Evolutionary conservation across 2,888 invertebrate species (phyloP).

Genomic region (Dasypolia templi): DNA sequence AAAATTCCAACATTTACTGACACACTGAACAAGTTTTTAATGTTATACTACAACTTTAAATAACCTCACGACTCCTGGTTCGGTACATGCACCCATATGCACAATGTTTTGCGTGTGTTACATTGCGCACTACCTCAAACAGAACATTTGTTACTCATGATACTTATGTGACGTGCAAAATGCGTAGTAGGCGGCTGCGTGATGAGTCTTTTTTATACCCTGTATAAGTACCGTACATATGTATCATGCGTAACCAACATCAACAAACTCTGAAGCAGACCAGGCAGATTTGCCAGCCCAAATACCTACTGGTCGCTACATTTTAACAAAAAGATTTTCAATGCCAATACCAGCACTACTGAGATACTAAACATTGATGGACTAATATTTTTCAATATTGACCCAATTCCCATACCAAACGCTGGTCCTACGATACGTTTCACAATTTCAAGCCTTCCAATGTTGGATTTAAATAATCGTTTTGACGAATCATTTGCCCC

Average conservation of each 20-base stretch:
- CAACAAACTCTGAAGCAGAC: background rate
- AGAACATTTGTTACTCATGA: too few relatives aligned
- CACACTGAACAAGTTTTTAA: too few relatives aligned
- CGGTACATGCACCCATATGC: too few relatives aligned
- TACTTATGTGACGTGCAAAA: too few relatives aligned
- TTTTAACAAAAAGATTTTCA: background rate
- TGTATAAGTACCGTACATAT: too few relatives aligned
- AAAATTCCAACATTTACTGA: too few relatives aligned
- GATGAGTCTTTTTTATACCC: too few relatives aligned
- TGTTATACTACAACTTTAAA: too few relatives aligned
- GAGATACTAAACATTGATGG: background rate
- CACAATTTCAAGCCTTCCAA: background rate
- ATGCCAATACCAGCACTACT: background rate
- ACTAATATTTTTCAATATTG: background rate
- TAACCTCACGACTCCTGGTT: too few relatives aligned
- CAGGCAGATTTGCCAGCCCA: background rate
- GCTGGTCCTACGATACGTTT: background rate
- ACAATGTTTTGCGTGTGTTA: too few relatives aligned
- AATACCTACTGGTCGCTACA: background rate
- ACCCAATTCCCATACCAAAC: background rate
- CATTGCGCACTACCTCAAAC: too few relatives aligned
- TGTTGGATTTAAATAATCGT: constrained; percentile 9
- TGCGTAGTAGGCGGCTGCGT: too few relatives aligned
- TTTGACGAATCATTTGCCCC: background rate
- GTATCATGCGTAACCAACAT: background rate